Conservation (phyloP, 2,888 invertebrate genomes). For the Lasiommata megera region DNA sequence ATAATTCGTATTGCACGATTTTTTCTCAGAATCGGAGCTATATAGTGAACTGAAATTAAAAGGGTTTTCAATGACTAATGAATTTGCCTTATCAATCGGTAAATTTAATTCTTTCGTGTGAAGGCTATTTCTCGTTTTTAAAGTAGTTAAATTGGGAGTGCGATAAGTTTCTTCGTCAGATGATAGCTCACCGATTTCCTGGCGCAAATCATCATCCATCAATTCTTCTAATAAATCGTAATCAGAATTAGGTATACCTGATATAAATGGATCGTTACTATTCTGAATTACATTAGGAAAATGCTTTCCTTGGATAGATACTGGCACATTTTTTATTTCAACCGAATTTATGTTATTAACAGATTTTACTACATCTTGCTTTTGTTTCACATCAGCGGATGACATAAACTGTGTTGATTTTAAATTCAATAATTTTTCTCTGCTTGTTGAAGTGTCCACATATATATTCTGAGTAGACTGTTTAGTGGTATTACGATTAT, state of each 20-base stretch:
- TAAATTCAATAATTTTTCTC: neutral
- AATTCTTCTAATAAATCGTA: slow-evolving; percentile 71
- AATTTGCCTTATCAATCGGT: neutral
- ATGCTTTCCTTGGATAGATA: slow-evolving; percentile 9
- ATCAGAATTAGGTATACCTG: slow-evolving; percentile 62
- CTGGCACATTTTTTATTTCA: slow-evolving; percentile 13
- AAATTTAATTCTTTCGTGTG: neutral
- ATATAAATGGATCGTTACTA: slow-evolving; percentile 53
- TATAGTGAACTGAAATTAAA: neutral
- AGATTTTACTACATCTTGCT: slow-evolving; percentile 6
- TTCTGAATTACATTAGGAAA: slow-evolving; percentile 25
- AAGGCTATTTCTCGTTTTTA: slow-evolving; percentile 31
- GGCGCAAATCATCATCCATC: slow-evolving; percentile 66
- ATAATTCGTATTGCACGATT: neutral
- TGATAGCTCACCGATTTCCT: slow-evolving; percentile 71
- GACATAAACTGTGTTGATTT: neutral
- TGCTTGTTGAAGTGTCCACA: neutral
- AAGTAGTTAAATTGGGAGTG: slow-evolving; percentile 24
- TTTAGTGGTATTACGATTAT: slow-evolving; percentile 10
- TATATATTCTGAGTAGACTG: neutral
- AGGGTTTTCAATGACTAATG: neutral
- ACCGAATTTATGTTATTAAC: neutral
- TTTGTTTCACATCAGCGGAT: neutral
- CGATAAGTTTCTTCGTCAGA: slow-evolving; percentile 58
- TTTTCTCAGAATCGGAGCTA: neutral